Conservation (phyloP, 2,888 invertebrate species). For the Rotaria magnacalcarata region DNA sequence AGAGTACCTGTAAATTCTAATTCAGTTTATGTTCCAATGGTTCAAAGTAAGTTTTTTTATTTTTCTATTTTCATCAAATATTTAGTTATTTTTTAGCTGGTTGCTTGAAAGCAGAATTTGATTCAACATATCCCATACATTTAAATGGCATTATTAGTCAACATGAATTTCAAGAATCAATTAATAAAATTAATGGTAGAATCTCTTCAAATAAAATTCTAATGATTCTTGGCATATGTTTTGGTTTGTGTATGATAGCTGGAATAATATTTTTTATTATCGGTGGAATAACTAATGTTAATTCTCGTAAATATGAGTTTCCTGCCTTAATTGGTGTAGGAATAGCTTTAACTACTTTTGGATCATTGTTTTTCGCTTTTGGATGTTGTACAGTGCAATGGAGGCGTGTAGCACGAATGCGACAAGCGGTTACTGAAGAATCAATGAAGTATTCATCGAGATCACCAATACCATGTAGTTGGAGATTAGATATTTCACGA, state of each 20-base stretch:
- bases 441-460: background rate
- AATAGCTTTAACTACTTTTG: background rate
- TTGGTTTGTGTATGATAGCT: background rate
- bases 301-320: background rate
- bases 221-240: too few relatives aligned
- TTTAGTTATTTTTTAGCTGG: background rate
- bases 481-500: background rate
- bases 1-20: too few relatives aligned
- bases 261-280: background rate
- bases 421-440: background rate
- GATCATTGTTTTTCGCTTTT: background rate
- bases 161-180: slow-evolving; percentile 18
- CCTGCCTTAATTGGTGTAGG: background rate
- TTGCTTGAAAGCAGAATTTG: slow-evolving; percentile 1
- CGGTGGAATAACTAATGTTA: background rate
- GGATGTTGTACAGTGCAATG: background rate
- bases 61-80: too few relatives aligned
- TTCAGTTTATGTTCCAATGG: too few relatives aligned
- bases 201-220: background rate
- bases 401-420: background rate
- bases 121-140: slow-evolving; percentile 10
- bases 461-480: slow-evolving; percentile 18
- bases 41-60: too few relatives aligned
- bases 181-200: background rate
- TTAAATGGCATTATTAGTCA: background rate